These are phyloP conservation scores for Goniozus legneri DNA, from an alignment of 1,140 invertebrate genomes.

Conservation along the genomic window DNA sequence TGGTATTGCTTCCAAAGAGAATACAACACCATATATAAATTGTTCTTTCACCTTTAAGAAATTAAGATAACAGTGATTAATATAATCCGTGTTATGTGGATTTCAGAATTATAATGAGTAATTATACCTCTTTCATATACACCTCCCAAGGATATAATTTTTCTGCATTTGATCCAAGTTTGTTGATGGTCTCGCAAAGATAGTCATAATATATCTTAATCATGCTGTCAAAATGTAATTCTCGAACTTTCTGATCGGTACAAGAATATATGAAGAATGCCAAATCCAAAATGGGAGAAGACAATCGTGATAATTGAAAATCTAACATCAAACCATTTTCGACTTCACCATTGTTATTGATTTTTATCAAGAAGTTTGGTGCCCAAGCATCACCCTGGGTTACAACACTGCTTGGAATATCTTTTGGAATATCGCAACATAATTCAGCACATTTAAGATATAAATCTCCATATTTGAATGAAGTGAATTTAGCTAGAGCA, in stretches of 20 bases:
- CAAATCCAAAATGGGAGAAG: slow-evolving; percentile 61
- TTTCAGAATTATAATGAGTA: background rate
- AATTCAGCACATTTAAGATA: slow-evolving; percentile 33
- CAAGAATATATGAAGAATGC: slow-evolving; percentile 63
- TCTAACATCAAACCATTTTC: slow-evolving; percentile 64
- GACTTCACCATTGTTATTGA: slow-evolving; percentile 40
- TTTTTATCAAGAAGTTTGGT: slow-evolving; percentile 66
- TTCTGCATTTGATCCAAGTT: slow-evolving; percentile 60
- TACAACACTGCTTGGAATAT: slow-evolving; percentile 54
- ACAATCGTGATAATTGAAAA: slow-evolving; percentile 64
- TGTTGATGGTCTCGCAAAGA: slow-evolving; percentile 54
- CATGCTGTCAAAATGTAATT: slow-evolving; percentile 57
- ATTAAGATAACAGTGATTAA: slow-evolving; percentile 4
- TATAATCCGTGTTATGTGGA: background rate
- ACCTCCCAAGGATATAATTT: slow-evolving; percentile 57
- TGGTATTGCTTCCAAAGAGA: slow-evolving; percentile 63
- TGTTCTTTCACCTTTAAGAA: slow-evolving; percentile 57
- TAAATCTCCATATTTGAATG: slow-evolving; percentile 28
- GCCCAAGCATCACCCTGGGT: slow-evolving; percentile 72
- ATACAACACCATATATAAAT: slow-evolving; percentile 60
- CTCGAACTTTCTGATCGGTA: slow-evolving; percentile 57
- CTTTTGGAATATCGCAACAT: slow-evolving; percentile 17
- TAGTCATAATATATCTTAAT: slow-evolving; percentile 59
- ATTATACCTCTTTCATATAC: slow-evolving; percentile 41
- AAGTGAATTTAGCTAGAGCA: slow-evolving; percentile 55